Evolutionary conservation across 2,797 vertebrate species (phyloP).

Genomic region (Lacerta agilis): DNA sequence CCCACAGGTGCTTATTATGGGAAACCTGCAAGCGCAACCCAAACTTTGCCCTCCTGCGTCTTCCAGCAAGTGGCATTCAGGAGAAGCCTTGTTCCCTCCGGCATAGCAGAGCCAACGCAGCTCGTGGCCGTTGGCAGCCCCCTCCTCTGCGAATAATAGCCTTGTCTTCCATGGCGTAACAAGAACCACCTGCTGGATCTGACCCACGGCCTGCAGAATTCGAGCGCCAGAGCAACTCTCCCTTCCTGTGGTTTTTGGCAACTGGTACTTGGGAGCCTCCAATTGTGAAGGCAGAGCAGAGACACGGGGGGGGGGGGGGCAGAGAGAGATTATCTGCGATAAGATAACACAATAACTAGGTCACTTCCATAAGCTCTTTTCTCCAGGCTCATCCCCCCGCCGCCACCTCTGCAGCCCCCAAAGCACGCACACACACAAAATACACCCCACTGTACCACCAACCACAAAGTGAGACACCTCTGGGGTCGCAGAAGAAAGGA

Average conservation of each 20-base stretch:
- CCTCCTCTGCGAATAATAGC: too few relatives aligned
- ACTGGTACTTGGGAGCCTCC: too few relatives aligned
- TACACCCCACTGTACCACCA: too few relatives aligned
- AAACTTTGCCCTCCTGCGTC: too few relatives aligned
- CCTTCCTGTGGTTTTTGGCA: neutral
- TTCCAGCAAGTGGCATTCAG: too few relatives aligned
- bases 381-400: neutral
- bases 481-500: neutral
- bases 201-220: neutral
- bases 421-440: too few relatives aligned
- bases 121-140: too few relatives aligned
- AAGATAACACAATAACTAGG: conserved; percentile 9
- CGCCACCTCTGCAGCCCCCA: too few relatives aligned
- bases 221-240: neutral
- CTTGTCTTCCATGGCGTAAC: neutral
- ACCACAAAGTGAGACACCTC: neutral
- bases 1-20: too few relatives aligned
- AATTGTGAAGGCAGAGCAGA: neutral
- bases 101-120: too few relatives aligned
- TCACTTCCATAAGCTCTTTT: conserved; percentile 12
- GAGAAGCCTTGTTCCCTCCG: too few relatives aligned
- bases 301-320: neutral
- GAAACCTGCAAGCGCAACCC: too few relatives aligned
- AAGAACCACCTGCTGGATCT: neutral
- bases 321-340: neutral